Conservation (phyloP, 2,797 vertebrate species). For the Nyctalus aviator region DNA sequence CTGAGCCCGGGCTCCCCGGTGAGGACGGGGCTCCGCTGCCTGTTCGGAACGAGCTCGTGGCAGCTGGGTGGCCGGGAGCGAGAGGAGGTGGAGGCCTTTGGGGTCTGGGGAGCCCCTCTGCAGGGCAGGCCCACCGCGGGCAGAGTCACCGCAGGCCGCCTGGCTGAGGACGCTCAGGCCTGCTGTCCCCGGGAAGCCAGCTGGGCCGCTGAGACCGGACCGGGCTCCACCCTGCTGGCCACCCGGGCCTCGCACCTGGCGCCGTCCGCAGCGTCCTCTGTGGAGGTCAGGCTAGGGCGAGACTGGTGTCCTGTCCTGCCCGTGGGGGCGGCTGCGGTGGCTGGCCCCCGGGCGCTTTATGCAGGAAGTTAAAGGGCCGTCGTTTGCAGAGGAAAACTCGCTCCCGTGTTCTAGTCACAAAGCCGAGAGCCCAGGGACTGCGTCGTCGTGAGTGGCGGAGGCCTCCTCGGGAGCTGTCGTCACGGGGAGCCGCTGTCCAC, state of each 20-base stretch:
- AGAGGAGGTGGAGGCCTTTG: too few species aligned
- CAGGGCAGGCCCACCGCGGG: neutral
- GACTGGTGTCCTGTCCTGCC: neutral
- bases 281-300: neutral
- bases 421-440: neutral
- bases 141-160: neutral
- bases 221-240: neutral
- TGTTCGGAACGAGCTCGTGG: neutral
- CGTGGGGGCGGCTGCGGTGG: too few species aligned
- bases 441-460: fast-evolving
- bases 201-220: neutral
- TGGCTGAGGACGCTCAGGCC: neutral
- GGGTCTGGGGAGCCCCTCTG: neutral
- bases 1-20: too few species aligned
- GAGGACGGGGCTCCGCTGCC: neutral
- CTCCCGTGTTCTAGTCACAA: neutral
- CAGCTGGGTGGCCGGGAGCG: neutral
- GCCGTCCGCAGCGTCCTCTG: fast-evolving
- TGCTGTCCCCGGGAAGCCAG: too few species aligned
- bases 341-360: fast-evolving
- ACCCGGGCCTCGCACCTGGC: fast-evolving
- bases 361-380: fast-evolving
- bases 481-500: neutral
- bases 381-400: fast-evolving
- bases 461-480: neutral